These are phyloP conservation scores for Geophilus truncorum DNA, from an alignment of 2,888 invertebrate species.

Conservation along the genomic window DNA sequence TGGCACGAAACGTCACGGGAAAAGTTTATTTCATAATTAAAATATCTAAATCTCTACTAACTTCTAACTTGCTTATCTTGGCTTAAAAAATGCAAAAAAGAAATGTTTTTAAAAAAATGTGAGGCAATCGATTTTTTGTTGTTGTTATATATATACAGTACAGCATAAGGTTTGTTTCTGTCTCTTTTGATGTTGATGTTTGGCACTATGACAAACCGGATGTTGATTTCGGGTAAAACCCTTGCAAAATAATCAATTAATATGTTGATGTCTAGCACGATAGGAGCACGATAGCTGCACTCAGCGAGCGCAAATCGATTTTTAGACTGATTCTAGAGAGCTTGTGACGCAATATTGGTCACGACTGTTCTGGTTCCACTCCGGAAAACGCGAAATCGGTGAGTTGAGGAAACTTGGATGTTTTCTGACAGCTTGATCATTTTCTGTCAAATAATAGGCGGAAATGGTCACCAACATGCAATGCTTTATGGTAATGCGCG, in stretches of 20 bases:
- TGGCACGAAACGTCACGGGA: neutral
- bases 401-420: neutral
- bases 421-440: neutral
- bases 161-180: neutral
- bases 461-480: neutral
- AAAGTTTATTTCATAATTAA: constrained; percentile 7
- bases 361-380: neutral
- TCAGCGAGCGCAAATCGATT: neutral
- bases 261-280: neutral
- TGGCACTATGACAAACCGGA: constrained; percentile 22
- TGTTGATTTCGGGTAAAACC: constrained; percentile 30
- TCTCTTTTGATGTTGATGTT: neutral
- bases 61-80: too few relatives aligned
- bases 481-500: neutral
- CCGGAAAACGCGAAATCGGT: constrained; percentile 6
- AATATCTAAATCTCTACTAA: neutral
- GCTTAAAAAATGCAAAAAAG: too few relatives aligned
- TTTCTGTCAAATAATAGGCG: neutral
- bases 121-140: neutral
- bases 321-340: neutral
- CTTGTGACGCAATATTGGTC: constrained; percentile 21
- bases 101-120: too few relatives aligned
- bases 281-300: neutral
- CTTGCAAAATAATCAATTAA: constrained; percentile 32
- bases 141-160: too few relatives aligned